Conservation (phyloP, 2,113 vertebrate genomes). For the Hepsetus odoe region DNA sequence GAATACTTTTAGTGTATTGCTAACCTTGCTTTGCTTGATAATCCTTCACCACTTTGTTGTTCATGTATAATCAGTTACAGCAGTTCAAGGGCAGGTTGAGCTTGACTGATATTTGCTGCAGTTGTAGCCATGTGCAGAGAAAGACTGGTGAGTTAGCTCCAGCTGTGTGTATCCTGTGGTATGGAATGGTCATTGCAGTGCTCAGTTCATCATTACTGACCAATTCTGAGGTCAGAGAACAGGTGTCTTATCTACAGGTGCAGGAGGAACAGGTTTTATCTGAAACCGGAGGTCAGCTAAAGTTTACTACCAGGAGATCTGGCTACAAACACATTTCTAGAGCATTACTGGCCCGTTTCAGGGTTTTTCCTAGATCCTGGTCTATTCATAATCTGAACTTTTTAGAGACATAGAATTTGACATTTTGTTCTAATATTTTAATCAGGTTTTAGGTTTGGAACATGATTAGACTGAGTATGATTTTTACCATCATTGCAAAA, state of each 20-base stretch:
- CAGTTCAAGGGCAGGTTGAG: slow-evolving; percentile 46
- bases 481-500: neutral
- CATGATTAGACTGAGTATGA: neutral
- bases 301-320: slow-evolving; percentile 15
- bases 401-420: neutral
- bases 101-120: slow-evolving; percentile 28
- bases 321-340: slow-evolving; percentile 16
- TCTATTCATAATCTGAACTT: neutral
- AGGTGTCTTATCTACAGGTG: slow-evolving; percentile 41
- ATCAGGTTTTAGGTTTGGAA: neutral
- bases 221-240: slow-evolving; percentile 28
- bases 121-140: neutral
- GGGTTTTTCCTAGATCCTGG: neutral
- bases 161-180: slow-evolving; percentile 32
- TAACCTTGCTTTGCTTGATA: neutral
- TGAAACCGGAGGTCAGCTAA: slow-evolving; percentile 25
- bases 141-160: slow-evolving; percentile 12
- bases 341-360: slow-evolving; percentile 12
- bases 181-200: slow-evolving; percentile 6
- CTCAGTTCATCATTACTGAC: slow-evolving; percentile 24
- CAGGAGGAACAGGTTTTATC: slow-evolving; percentile 23
- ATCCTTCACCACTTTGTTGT: slow-evolving; percentile 11
- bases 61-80: slow-evolving; percentile 22
- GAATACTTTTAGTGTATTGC: no score
- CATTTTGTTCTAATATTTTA: neutral